Conservation (phyloP, 1,140 invertebrate species). For the Sitobion miscanthi region DNA sequence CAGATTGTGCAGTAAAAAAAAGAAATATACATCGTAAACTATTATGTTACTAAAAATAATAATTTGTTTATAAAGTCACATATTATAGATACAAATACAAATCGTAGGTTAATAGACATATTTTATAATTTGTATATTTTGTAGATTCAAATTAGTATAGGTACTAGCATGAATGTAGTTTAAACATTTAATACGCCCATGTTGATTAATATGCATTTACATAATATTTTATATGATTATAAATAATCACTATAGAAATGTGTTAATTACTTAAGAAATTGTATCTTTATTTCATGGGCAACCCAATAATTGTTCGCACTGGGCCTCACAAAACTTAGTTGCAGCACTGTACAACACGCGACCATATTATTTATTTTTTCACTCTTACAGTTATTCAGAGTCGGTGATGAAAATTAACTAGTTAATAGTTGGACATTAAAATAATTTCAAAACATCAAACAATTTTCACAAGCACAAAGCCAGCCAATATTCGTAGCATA, state of each 20-base stretch:
- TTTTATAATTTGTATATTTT: background rate
- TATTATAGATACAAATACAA: no score
- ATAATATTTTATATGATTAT: background rate
- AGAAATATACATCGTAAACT: background rate
- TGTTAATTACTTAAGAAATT: background rate
- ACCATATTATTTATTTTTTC: background rate
- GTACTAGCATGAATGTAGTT: background rate
- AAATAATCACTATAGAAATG: background rate
- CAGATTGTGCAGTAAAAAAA: no score
- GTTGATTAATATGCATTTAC: background rate
- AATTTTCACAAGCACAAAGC: background rate
- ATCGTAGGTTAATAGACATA: no score
- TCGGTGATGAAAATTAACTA: background rate
- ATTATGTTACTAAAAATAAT: background rate
- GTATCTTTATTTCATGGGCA: background rate
- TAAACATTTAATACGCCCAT: background rate
- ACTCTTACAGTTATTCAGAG: background rate
- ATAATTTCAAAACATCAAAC: background rate
- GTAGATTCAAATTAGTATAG: background rate
- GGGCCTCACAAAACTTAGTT: background rate
- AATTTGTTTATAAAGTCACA: background rate
- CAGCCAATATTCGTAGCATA: no score
- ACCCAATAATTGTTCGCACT: background rate
- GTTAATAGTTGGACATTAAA: background rate
- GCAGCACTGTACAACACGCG: background rate